Base-by-base conservation (phyloP, 2,797 vertebrate genomes). In the Buceros bicornis region DNA sequence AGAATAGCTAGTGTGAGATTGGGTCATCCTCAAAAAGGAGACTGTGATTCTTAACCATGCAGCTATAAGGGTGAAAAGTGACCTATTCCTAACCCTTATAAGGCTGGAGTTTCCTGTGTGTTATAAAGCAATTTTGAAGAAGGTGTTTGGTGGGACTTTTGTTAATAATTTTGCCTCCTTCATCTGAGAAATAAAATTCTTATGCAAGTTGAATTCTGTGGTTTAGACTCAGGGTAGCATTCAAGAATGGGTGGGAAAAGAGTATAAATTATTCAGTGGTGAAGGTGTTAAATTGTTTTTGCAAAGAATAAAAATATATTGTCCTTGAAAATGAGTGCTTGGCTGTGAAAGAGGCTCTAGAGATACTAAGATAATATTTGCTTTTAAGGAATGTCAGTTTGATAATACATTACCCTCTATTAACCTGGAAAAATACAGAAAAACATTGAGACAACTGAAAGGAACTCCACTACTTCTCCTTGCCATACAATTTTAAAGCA, bases 201-300 rank as follows among this genome's bases (percentile, higher is more conserved):
- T 60, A 45, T 48, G 37, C 10, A 70, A 72, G 25, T 14, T 81
- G 16, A 72, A 62, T 74, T 77, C 88, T 72, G 8, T 69, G 6
- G 24, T 69, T 91, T 84, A 33, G 58, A 78, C 54, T 87, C 78
- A 74, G 33, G 50, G 31, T 45, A 45, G 33, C 76, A 58, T 91
- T 87, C 67, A 93, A 25, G 83, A 89, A 80, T 83, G 22, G 82
- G 69, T 72, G 95, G 73, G 37, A 87, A 37, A 70, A 95, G 31
- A 95, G 31, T 77, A 54, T 78, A 89, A 80, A 80, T 95, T 97
- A 93, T 83, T 97, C 89, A 83, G 45, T 67, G 67, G 1, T 31
- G 88, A 93, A 94, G 58, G 58, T 80, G 82, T 96, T 96, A 97
- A 97, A 96, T 95, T 97, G 74, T 97, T 98, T 98, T 97, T 91